These are phyloP conservation scores for Panurus biarmicus DNA, from an alignment of 2,113 vertebrate species.

Conservation along the genomic window DNA sequence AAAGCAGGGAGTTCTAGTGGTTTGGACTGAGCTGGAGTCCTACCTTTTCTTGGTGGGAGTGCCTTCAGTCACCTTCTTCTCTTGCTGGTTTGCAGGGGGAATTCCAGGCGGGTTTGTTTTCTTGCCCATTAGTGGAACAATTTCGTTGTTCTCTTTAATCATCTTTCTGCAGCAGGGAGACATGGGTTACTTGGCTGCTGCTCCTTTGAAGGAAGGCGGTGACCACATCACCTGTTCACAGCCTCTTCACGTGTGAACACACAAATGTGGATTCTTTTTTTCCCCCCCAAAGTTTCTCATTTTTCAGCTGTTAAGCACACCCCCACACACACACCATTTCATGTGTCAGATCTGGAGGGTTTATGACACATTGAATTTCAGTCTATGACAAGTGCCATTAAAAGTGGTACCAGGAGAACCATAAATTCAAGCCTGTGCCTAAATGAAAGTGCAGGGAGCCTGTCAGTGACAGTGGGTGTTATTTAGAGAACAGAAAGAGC, in stretches of 20 bases:
- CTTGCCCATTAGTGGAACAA: conserved; percentile 61
- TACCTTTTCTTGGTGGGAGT: conserved; percentile 66
- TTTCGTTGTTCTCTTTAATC: conserved; percentile 61
- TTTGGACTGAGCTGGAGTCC: not conserved
- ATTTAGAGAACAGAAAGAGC: not conserved
- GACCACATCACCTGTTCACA: not conserved
- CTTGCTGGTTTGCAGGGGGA: conserved; percentile 45
- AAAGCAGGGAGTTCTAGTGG: not conserved
- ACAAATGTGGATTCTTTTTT: not conserved
- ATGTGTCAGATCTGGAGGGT: not conserved
- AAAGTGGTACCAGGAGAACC: not conserved
- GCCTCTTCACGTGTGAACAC: not conserved
- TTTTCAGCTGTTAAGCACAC: not conserved
- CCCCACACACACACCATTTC: not conserved
- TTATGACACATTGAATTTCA: not conserved
- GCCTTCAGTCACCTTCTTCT: conserved; percentile 46
- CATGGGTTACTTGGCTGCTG: not conserved
- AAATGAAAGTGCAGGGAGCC: not conserved
- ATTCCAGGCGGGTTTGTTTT: conserved; percentile 22
- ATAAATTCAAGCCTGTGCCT: not conserved
- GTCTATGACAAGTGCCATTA: not conserved
- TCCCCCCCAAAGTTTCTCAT: not conserved
- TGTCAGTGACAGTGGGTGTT: not conserved
- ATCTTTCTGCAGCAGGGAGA: conserved; percentile 28
- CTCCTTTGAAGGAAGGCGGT: not conserved